These are phyloP conservation scores for Omphaloscelis lunosa DNA, from an alignment of 2,888 invertebrate species.

Conservation along the genomic window DNA sequence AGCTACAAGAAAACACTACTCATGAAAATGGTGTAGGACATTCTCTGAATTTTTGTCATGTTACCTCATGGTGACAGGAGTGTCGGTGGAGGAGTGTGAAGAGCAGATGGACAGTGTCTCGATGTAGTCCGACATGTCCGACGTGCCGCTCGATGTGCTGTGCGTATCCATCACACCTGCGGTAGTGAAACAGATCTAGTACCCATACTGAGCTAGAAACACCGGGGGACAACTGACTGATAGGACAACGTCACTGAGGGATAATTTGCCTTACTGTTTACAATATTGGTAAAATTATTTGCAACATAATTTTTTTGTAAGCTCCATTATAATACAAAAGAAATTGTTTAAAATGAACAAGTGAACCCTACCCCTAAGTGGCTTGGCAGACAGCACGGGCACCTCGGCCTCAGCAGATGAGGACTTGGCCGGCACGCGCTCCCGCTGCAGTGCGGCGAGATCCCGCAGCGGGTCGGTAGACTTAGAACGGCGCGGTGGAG, in stretches of 20 bases:
- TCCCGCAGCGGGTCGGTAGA: constrained; percentile 92
- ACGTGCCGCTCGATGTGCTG: constrained; percentile 96
- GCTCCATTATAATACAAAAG: neutral
- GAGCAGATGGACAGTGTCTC: constrained; percentile 95
- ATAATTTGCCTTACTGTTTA: neutral
- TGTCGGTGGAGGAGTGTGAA: constrained; percentile 95
- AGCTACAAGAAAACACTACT: neutral
- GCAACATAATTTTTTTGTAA: neutral
- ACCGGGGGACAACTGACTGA: neutral
- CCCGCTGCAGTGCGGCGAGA: constrained; percentile 91
- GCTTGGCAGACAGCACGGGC: constrained; percentile 92
- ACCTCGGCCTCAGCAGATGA: constrained; percentile 95
- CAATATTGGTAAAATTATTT: neutral
- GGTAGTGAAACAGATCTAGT: neutral
- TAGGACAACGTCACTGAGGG: neutral
- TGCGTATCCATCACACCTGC: constrained; percentile 91
- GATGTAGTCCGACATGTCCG: constrained; percentile 97
- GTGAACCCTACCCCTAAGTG: constrained; percentile 83
- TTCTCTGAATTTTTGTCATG: neutral
- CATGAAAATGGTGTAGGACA: neutral
- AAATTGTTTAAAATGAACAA: neutral
- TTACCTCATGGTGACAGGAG: constrained; percentile 91
- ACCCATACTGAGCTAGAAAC: neutral
- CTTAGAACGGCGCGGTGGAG: constrained; percentile 93
- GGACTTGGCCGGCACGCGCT: constrained; percentile 92